Base-by-base conservation (phyloP, 2,797 vertebrate species). In the Falco novaeseelandiae region DNA sequence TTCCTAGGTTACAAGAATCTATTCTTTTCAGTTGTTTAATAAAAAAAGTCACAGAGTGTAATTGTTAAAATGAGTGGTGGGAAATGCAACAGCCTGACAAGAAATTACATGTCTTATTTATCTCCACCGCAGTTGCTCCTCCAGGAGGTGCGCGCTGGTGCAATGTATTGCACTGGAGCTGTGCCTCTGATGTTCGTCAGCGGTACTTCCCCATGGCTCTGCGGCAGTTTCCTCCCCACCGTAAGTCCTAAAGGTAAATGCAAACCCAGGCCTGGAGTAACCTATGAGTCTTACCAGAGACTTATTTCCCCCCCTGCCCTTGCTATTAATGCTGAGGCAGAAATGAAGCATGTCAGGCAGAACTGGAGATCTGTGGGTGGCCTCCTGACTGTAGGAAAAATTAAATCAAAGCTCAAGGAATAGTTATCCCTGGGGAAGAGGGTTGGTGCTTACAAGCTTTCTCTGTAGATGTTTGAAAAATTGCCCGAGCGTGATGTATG, bases 101-200 rank as follows among this genome's bases (percentile, higher is more conserved):
- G 95, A 97, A 96, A 96, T 92, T 87, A 95, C 87, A 80, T 70
- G 51, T 93, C 96, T 98, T 94, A 95, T 72, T 94, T 95, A 91
- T 89, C 67, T 90, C 61, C 78, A 12, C 46, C 5, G 2, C 66
- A 86, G 80, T 14, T 89, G 13, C 83, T 93, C 80, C 95, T 88
- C 22, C 63, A 84, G 90, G 83, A 91, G 87, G 46, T 67, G 20
- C 1, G 12, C 2, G 32, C 49, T 18, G 42, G 20, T 49, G 67
- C 51, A 74, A 44, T 38, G 18, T 3, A 27, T 67, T 74, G 19
- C 44, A 42, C 4, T 8, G 63, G 34, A 69, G 17, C 1, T 12
- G 42, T 71, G 38, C 49, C 71, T 63, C 77, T 71, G 55, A 34
- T 72, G 71, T 52, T 88, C 71, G 67, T 18, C 54, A 87, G 48